Evolutionary conservation across 2,888 invertebrate species (phyloP).

Genomic region (Gortyna flavago): DNA sequence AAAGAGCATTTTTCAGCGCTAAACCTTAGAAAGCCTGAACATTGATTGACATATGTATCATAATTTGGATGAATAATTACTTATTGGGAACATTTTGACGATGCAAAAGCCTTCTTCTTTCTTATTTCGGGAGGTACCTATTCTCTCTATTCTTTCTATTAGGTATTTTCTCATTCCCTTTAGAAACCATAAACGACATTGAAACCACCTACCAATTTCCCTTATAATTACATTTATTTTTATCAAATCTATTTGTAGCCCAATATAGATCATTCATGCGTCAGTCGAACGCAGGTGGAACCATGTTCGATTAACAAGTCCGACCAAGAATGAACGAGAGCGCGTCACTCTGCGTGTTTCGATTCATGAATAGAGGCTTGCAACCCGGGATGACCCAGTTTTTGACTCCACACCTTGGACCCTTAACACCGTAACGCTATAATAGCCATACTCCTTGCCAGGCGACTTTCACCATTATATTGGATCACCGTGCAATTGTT

Average conservation of each 20-base stretch:
- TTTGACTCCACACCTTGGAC: conserved; percentile 83
- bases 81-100: background rate
- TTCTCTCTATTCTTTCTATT: too few species aligned
- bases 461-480: conserved; percentile 62
- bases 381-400: conserved; percentile 92
- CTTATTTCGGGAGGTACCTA: background rate
- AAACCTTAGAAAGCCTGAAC: background rate
- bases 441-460: conserved; percentile 62
- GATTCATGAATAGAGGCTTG: conserved; percentile 91
- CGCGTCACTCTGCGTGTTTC: conserved; percentile 85
- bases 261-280: conserved; percentile 71
- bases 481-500: conserved; percentile 38
- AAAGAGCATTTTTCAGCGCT: background rate
- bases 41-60: background rate
- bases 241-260: conserved; percentile 44
- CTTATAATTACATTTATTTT: conserved; percentile 6
- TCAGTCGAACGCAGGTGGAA: conserved; percentile 71
- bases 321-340: conserved; percentile 85
- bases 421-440: conserved; percentile 65
- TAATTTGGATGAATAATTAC: background rate
- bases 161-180: background rate
- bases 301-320: conserved; percentile 79
- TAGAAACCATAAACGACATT: background rate
- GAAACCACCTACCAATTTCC: background rate
- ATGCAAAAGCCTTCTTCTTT: too few species aligned